These are phyloP conservation scores for Paracanthobrama guichenoti DNA, from an alignment of 2,113 vertebrate genomes.

Conservation along the genomic window DNA sequence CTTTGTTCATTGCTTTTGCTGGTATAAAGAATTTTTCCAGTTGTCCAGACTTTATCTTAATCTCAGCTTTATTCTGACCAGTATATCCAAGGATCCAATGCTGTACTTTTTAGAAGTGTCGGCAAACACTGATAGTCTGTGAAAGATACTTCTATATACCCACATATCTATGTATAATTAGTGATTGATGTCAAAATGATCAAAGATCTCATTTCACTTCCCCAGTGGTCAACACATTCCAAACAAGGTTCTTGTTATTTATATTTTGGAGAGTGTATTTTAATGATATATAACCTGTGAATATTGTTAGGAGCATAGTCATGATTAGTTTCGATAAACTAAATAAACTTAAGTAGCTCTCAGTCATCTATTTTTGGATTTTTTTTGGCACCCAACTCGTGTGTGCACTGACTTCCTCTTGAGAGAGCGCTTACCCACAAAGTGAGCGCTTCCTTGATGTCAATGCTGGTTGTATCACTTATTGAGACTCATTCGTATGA, in stretches of 20 bases:
- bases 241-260: not conserved
- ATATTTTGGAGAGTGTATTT: not conserved
- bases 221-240: not conserved
- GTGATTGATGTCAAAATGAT: not conserved
- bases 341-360: not conserved
- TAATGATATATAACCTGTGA: not conserved
- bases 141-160: not conserved
- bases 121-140: not conserved
- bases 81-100: not conserved
- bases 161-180: not conserved
- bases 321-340: not conserved
- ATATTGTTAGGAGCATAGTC: not conserved
- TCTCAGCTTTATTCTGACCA: not conserved
- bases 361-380: constrained; percentile 18
- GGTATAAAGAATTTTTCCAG: not conserved
- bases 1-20: not conserved
- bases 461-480: not conserved
- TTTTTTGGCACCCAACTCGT: not conserved
- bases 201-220: not conserved
- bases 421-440: not conserved
- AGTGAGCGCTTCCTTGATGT: not conserved
- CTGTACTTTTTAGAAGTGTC: not conserved
- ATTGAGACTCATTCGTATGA: not conserved
- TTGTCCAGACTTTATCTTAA: too few relatives aligned
- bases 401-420: constrained; percentile 43